Base-by-base conservation (phyloP, 2,888 invertebrate genomes). In the Drosophila imparisetae region DNA sequence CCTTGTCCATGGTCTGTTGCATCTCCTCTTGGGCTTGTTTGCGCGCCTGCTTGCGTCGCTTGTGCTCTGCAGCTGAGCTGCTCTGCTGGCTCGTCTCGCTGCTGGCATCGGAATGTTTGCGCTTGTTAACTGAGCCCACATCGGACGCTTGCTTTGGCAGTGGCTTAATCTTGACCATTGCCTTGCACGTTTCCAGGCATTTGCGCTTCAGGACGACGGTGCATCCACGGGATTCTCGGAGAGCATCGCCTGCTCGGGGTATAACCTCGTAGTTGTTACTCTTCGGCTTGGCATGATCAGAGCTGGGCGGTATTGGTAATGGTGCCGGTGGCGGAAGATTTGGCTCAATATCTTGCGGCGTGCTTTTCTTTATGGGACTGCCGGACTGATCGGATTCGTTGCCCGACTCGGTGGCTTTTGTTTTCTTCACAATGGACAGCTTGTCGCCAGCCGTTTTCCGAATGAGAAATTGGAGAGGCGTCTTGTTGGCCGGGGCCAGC, bases 391-490 rank as follows among this genome's bases (percentile, higher is more conserved):
- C 91, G 0, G 91, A 92, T 45, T 91, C 92, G 7, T 89, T 91
- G 15, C 92, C 92, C 4, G 91, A 91, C 29, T 91, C 92, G 0
- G 78, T 76, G 24, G 80, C 38, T 36, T 75, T 87, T 0, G 88
- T 86, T 61, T 93, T 93, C 53, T 92, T 92, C 0, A 93, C 91
- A 62, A 93, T 92, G 6, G 93, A 93, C 57, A 93, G 77, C 78
- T 92, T 86, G 75, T 93, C 93, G 32, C 91, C 93, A 1, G 92
- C 92, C 0, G 93, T 93, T 75, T 93, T 93, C 10, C 93, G 90
- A 59, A 93, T 93, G 70, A 93, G 93, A 70, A 92, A 92, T 53
- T 93, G 93, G n/a, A 93, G 70, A 6, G 93, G 89, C 1, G 92
- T 91, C 70, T 93, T 93, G 40, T 81, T 79, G 21, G 80, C 81